Evolutionary conservation across 2,888 invertebrate genomes (phyloP).

Genomic region (Coelopa pilipes): DNA sequence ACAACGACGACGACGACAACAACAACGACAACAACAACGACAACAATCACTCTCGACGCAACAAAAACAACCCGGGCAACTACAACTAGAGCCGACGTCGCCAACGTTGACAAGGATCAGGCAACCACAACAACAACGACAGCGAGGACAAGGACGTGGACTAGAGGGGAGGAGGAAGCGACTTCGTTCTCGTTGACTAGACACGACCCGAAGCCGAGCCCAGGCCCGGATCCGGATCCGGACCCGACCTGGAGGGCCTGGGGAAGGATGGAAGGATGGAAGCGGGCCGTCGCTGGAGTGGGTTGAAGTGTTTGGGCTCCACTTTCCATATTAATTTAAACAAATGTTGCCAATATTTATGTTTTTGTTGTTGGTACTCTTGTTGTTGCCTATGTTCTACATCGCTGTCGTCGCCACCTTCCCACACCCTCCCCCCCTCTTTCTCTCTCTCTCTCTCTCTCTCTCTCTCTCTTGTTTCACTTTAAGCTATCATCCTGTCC

Average conservation of each 20-base stretch:
- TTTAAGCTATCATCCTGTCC: too few relatives aligned
- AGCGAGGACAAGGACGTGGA: background rate
- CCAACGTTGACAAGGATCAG: constrained; percentile 24
- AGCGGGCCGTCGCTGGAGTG: background rate
- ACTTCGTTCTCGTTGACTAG: background rate
- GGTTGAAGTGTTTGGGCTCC: constrained; percentile 18
- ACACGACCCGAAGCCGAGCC: too few relatives aligned
- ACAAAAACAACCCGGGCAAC: background rate
- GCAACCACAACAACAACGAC: background rate
- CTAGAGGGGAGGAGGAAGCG: background rate
- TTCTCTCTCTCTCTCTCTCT: too few relatives aligned
- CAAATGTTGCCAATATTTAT: constrained; percentile 25
- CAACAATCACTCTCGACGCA: background rate
- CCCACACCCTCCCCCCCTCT: too few relatives aligned
- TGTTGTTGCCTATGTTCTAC: constrained; percentile 2
- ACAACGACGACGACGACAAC: constrained; percentile 3
- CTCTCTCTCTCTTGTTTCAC: too few relatives aligned
- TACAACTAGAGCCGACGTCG: background rate
- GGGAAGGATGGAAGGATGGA: too few relatives aligned
- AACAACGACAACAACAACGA: background rate
- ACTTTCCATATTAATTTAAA: constrained; percentile 28
- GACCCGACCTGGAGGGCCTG: too few relatives aligned
- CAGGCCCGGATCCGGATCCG: too few relatives aligned
- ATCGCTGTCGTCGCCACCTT: background rate
- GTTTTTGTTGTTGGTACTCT: background rate